phyloP scores from a whole-genome alignment of 2,888 invertebrate genomes.

The Pecten maximus region DNA sequence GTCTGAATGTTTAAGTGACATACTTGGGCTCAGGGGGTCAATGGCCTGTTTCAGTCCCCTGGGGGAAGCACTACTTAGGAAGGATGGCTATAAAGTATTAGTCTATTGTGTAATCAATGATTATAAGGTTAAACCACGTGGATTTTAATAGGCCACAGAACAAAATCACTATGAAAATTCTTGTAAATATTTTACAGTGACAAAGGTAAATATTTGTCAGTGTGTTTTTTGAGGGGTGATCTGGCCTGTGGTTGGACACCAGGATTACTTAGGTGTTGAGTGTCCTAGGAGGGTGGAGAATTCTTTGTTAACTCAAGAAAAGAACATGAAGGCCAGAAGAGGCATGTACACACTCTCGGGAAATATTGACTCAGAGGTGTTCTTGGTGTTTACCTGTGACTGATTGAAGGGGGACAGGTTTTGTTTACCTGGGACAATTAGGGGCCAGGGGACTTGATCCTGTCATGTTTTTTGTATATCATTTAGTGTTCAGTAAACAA shows the following conservation, averaged over 20 bases:
- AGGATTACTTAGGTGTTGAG: neutral
- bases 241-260: neutral
- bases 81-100: neutral
- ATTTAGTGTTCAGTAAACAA: constrained; percentile 18
- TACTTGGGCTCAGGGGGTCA: no score
- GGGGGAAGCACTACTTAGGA: neutral
- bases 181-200: neutral
- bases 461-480: no score
- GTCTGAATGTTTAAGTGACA: no score
- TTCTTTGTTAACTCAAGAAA: neutral
- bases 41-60: neutral
- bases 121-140: neutral
- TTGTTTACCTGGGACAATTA: neutral
- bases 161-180: neutral
- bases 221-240: neutral
- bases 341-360: neutral
- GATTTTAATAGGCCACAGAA: neutral
- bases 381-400: neutral
- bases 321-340: neutral
- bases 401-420: neutral
- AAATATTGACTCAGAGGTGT: constrained; percentile 5
- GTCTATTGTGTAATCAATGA: neutral
- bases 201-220: neutral
- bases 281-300: neutral
- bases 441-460: constrained; percentile 1